Evolutionary conservation across 92 coral and sea anemone genomes (phyloP).

Genomic region (Montipora capitata): DNA sequence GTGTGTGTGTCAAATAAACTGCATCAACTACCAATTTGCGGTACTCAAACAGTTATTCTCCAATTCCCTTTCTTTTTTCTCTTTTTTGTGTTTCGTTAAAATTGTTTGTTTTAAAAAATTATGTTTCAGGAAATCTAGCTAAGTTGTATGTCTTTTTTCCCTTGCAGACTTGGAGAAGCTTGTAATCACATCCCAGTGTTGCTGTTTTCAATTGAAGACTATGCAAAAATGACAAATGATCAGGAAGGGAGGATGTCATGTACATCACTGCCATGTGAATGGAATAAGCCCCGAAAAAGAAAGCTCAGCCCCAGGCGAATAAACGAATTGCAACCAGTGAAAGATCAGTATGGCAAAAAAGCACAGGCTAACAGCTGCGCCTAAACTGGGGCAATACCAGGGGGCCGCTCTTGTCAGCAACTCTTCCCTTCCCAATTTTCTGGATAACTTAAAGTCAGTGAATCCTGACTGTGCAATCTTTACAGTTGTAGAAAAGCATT

Average conservation of each 20-base stretch:
- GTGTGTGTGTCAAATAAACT: too few species aligned
- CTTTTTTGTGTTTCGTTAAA: too few species aligned
- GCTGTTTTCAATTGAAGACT: background rate
- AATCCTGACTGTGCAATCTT: constrained; percentile 30
- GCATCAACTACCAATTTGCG: too few species aligned
- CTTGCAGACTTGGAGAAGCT: constrained; percentile 19
- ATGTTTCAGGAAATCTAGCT: too few species aligned
- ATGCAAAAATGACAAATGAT: background rate
- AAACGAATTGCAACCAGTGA: constrained; percentile 30
- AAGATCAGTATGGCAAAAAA: constrained; percentile 49
- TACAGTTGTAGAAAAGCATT: constrained; percentile 20
- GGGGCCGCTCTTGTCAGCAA: constrained; percentile 17
- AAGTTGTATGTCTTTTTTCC: background rate
- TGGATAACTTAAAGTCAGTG: constrained; percentile 9
- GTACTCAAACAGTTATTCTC: too few species aligned
- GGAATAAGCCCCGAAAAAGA: constrained; percentile 45
- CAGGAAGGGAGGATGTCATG: constrained; percentile 16
- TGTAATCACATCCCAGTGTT: constrained; percentile 27
- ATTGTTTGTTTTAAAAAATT: too few species aligned
- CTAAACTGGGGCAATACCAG: constrained; percentile 18
- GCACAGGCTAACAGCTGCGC: constrained; percentile 18
- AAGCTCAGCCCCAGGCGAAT: constrained; percentile 50
- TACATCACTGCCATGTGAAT: constrained; percentile 44
- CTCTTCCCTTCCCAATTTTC: background rate
- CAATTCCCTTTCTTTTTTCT: too few species aligned